These are phyloP conservation scores for Semnornis frantzii DNA, from an alignment of 2,113 vertebrate genomes.

Conservation along the genomic window DNA sequence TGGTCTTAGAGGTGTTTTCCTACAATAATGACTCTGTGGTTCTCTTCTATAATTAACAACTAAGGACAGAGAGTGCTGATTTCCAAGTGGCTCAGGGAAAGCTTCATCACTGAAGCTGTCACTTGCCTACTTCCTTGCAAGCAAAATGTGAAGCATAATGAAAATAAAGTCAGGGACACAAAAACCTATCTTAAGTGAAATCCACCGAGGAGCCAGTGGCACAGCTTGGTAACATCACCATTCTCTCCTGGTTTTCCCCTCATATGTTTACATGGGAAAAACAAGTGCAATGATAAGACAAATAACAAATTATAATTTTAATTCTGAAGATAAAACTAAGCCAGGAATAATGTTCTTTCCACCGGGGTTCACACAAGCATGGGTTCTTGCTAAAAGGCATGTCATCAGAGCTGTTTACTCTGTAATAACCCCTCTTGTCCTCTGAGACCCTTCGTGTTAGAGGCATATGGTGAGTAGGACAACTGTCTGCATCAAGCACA, in stretches of 20 bases:
- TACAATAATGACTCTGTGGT: no score
- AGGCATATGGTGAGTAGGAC: background rate
- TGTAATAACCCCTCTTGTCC: background rate
- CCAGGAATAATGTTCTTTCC: background rate
- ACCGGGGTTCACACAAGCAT: background rate
- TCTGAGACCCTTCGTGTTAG: background rate
- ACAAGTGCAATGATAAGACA: background rate
- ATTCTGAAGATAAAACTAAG: slow-evolving; percentile 8
- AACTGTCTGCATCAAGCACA: background rate
- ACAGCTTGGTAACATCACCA: background rate
- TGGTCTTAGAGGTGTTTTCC: no score
- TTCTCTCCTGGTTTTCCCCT: background rate
- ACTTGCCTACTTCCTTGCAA: background rate
- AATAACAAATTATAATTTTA: background rate
- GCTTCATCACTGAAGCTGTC: background rate
- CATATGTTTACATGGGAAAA: background rate
- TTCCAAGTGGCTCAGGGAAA: background rate
- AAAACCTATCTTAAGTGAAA: background rate
- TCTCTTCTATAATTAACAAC: background rate
- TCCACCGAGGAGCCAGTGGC: background rate
- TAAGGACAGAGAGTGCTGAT: background rate
- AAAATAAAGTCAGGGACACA: background rate
- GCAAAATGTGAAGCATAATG: background rate
- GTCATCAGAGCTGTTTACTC: background rate
- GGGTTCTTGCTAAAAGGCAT: background rate